Evolutionary conservation across 2,113 vertebrate species (phyloP).

Genomic region (Cariama cristata): DNA sequence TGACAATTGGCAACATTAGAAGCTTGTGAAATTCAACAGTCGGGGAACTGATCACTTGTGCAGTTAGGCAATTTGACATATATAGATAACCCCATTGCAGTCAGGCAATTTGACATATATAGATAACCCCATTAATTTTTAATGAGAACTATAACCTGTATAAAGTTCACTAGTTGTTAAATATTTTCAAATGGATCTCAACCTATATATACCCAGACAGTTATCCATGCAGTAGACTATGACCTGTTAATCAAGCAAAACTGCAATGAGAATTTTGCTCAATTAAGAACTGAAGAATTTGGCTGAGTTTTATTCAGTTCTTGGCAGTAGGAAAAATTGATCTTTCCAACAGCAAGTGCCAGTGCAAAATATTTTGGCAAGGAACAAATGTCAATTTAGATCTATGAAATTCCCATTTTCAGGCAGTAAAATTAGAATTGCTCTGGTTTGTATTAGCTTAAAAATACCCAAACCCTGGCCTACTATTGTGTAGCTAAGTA

Average conservation of each 20-base stretch:
- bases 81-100: background rate
- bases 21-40: background rate
- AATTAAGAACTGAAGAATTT: constrained; percentile 56
- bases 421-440: constrained; percentile 9
- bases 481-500: background rate
- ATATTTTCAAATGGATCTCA: background rate
- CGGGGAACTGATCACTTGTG: background rate
- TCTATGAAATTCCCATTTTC: constrained; percentile 41
- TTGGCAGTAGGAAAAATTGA: background rate
- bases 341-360: constrained; percentile 59
- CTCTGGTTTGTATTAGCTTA: constrained; percentile 47
- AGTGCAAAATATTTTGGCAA: constrained; percentile 42
- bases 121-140: background rate
- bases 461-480: background rate
- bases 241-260: constrained; percentile 19
- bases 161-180: background rate
- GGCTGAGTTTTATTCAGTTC: background rate
- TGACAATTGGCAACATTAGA: background rate
- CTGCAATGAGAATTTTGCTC: constrained; percentile 30
- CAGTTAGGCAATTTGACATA: background rate
- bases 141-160: background rate
- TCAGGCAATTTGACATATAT: background rate
- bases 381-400: constrained; percentile 36
- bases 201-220: background rate
- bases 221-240: background rate